phyloP scores from a whole-genome alignment of 2,113 vertebrate genomes.

The Kryptolebias marmoratus region DNA sequence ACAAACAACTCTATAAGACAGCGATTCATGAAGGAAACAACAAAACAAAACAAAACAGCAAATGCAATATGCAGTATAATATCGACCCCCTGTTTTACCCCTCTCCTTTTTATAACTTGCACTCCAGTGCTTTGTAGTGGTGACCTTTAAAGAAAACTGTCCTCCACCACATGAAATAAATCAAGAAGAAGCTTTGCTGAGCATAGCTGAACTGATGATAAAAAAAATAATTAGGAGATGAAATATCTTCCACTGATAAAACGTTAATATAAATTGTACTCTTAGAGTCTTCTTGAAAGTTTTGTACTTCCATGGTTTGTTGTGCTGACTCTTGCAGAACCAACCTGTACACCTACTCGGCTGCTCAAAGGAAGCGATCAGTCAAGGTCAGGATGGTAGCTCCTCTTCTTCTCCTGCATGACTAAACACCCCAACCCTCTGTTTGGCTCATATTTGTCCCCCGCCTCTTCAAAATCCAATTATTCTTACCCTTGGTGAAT shows the following conservation, averaged over 20 bases:
- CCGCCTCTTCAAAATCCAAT: conserved; percentile 46
- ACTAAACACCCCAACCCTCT: conserved; percentile 45
- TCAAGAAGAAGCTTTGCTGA: conserved; percentile 17
- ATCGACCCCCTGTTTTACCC: neutral
- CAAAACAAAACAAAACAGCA: too few relatives aligned
- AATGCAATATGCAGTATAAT: neutral
- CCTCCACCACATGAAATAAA: conserved; percentile 10
- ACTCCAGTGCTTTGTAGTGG: conserved; percentile 5
- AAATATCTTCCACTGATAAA: conserved; percentile 16
- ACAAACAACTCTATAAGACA: too few relatives aligned
- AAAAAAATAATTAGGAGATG: conserved; percentile 4
- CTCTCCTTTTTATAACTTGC: conserved; percentile 1
- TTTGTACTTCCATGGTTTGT: conserved; percentile 16
- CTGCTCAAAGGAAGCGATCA: conserved; percentile 52
- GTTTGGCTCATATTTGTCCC: conserved; percentile 44
- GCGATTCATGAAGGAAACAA: too few relatives aligned
- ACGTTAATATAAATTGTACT: conserved; percentile 8
- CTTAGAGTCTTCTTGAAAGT: conserved; percentile 21
- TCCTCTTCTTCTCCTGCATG: conserved; percentile 46
- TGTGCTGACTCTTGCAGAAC: conserved; percentile 66
- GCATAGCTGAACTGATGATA: neutral
- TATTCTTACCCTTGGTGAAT: conserved; percentile 52
- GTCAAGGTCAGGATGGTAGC: conserved; percentile 58
- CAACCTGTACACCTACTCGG: conserved; percentile 10
- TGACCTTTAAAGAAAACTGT: conserved; percentile 34